phyloP scores from a whole-genome alignment of 1,140 invertebrate species.

The Gonatopus flavifemur region DNA sequence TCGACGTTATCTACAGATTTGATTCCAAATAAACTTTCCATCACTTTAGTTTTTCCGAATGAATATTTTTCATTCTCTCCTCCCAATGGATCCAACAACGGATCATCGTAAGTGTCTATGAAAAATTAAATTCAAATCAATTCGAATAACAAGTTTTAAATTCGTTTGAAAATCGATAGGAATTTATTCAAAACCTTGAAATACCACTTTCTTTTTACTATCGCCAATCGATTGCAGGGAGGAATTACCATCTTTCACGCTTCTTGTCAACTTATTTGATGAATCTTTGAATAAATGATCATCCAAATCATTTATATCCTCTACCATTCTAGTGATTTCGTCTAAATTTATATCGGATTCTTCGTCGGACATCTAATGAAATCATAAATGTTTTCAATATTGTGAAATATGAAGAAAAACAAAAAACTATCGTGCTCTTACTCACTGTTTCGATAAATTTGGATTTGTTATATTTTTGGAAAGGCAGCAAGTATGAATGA shows the following conservation, averaged over 20 bases:
- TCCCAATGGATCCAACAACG: constrained; percentile 24
- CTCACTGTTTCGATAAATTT: too few relatives aligned
- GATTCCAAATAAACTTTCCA: constrained; percentile 34
- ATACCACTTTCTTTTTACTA: constrained; percentile 32
- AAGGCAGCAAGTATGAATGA: too few relatives aligned
- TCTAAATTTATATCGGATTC: constrained; percentile 8
- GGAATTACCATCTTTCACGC: constrained; percentile 6
- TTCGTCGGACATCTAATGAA: constrained; percentile 4
- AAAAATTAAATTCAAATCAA: background rate
- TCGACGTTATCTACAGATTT: constrained; percentile 12
- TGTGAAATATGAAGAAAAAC: too few relatives aligned
- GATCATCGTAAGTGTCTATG: constrained; percentile 25
- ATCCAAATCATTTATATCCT: constrained; percentile 16
- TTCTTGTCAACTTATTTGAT: constrained; percentile 3
- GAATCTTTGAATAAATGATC: constrained; percentile 9
- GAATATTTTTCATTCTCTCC: constrained; percentile 16
- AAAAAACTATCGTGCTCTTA: too few relatives aligned
- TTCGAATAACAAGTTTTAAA: background rate
- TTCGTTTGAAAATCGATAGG: background rate
- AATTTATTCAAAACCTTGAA: constrained; percentile 23
- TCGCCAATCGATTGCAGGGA: constrained; percentile 1
- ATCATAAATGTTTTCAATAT: background rate
- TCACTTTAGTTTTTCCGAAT: constrained; percentile 23
- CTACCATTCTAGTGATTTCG: constrained; percentile 9
- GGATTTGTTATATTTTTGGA: too few relatives aligned